phyloP scores from a whole-genome alignment of 1,140 invertebrate species.

The Leptinotarsa defecta region DNA sequence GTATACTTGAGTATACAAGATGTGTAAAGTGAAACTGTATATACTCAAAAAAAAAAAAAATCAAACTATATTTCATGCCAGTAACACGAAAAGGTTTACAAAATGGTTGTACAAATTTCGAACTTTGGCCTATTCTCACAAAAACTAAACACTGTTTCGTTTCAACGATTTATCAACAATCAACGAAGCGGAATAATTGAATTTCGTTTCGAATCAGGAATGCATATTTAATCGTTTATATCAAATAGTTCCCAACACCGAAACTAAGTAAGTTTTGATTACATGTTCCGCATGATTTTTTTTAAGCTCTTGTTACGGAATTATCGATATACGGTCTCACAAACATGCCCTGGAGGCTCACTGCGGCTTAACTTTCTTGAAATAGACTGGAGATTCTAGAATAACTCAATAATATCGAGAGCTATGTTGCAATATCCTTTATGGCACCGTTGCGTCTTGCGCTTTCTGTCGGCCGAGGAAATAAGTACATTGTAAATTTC shows the following conservation, averaged over 20 bases:
- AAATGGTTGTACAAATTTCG: too few relatives aligned
- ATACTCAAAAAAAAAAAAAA: too few relatives aligned
- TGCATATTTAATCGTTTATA: not conserved
- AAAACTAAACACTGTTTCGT: too few relatives aligned
- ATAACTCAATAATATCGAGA: slow-evolving; percentile 9
- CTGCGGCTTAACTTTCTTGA: not conserved
- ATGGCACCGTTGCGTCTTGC: not conserved
- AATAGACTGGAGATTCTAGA: slow-evolving; percentile 2
- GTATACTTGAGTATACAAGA: too few relatives aligned
- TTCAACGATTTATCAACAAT: too few relatives aligned
- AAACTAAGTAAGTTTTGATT: not conserved
- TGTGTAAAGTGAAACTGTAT: too few relatives aligned
- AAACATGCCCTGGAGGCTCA: not conserved
- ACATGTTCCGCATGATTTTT: not conserved
- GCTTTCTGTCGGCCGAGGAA: not conserved
- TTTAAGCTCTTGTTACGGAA: not conserved
- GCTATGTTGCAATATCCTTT: slow-evolving; percentile 5
- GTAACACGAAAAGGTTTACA: too few relatives aligned
- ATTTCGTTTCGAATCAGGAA: not conserved
- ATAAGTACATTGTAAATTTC: slow-evolving; percentile 7
- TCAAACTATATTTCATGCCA: too few relatives aligned
- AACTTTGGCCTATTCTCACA: too few relatives aligned
- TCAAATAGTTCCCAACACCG: not conserved
- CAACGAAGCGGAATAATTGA: not conserved
- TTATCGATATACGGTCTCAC: not conserved